Evolutionary conservation across 92 coral and sea anemone species (phyloP), one percentile per base, ranked within the genome.

Genomic region (Muricea muricata): DNA sequence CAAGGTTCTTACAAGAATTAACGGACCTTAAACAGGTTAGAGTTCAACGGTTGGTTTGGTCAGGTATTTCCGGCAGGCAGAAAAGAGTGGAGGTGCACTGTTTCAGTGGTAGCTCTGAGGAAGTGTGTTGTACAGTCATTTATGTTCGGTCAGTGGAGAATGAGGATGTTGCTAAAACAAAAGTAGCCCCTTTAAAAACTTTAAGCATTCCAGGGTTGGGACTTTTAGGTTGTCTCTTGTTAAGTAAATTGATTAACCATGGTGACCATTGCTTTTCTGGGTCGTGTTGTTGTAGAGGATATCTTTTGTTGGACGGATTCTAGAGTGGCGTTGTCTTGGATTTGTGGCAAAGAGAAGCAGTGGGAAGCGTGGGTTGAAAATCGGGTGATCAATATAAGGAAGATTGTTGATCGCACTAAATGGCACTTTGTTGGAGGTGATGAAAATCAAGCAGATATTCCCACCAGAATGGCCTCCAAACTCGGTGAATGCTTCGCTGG

Each of bases 331-430:
- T 25, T 69, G 1, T 69, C 5, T 30, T 69, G 75, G 75, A 69
- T 69, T 4, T 31, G 42, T 11, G 75, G 75, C 42, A 69, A 69
- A 18, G 79, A 73, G 46, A 73, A 73, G 18, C 0, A 18, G 15
- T 73, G 79, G 79, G 24, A 73, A 23, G 60, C 60, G 0, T 73
- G 79, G 79, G 21, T 72, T 6, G 78, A 72, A 18, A 72, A 72
- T 28, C n/a, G n/a, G n/a, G 26, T 29, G 15, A 48, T 69, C 7
- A 20, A 7, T 5, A 69, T 69, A 20, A 11, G 75, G 48, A 69
- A 69, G 42, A 48, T 69, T 69, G 75, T 69, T 2, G 75, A 69
- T 35, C 15, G 75, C 47, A 35, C 14, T 1, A 23, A 35, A 48
- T 69, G 75, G 75, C 6, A 23, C 1, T 69, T 9, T 69, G 75